A percentile compares a stretch with the other conserved stretches of the same genome.
phyloP scores from a whole-genome alignment of 2,888 invertebrate genomes.

The Sericinus montela region DNA sequence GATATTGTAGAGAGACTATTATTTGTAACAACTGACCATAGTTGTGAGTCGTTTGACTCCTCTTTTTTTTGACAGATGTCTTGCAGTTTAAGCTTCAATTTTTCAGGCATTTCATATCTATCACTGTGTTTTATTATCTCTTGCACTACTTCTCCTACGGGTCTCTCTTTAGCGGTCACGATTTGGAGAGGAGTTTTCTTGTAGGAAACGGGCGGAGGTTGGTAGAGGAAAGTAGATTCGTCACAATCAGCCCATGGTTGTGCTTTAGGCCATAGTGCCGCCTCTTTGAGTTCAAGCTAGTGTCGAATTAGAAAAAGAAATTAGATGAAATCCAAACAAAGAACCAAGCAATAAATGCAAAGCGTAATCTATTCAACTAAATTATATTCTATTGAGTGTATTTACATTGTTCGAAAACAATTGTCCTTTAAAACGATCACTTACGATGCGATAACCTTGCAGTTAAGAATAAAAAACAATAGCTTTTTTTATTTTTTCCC shows the following conservation, averaged over 20 bases:
- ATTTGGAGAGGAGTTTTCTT: slow-evolving; percentile 26
- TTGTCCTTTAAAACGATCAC: neutral
- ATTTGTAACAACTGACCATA: slow-evolving; percentile 47
- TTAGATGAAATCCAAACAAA: slow-evolving; percentile 26
- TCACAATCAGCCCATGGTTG: slow-evolving; percentile 63
- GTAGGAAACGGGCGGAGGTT: slow-evolving; percentile 38
- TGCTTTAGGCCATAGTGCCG: slow-evolving; percentile 53
- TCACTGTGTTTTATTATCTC: slow-evolving; percentile 50
- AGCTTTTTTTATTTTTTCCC: too few relatives aligned
- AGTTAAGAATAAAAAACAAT: too few relatives aligned
- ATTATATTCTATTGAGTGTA: neutral
- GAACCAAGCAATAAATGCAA: slow-evolving; percentile 21
- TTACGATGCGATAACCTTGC: too few relatives aligned
- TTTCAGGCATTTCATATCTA: slow-evolving; percentile 50
- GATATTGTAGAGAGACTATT: slow-evolving; percentile 61
- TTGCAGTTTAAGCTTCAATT: slow-evolving; percentile 42
- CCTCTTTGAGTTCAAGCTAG: slow-evolving; percentile 67
- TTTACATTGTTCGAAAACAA: neutral
- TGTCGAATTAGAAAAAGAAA: slow-evolving; percentile 46
- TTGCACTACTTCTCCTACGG: slow-evolving; percentile 50
- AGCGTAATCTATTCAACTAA: slow-evolving; percentile 5
- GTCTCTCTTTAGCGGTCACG: slow-evolving; percentile 29
- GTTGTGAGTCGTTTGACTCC: slow-evolving; percentile 50
- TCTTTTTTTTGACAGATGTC: slow-evolving; percentile 34
- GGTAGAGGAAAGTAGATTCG: slow-evolving; percentile 53